phyloP scores from a whole-genome alignment of 2,113 vertebrate species.

The Chrysemys picta region DNA sequence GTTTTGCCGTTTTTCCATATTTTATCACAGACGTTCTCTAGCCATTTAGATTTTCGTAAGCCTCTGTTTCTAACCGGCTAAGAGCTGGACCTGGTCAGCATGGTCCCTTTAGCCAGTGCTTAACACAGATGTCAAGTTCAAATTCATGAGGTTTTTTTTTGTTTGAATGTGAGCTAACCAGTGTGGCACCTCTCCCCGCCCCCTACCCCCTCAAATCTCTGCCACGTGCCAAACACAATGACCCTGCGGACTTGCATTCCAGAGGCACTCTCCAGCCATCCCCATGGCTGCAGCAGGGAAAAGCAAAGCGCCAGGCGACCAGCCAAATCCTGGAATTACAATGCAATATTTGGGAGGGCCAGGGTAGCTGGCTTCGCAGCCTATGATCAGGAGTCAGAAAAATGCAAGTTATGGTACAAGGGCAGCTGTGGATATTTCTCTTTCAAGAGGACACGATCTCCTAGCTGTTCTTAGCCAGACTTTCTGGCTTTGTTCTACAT shows the following conservation, averaged over 20 bases:
- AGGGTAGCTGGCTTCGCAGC: conserved; percentile 5
- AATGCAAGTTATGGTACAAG: conserved; percentile 33
- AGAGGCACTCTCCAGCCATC: conserved; percentile 48
- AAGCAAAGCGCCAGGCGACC: conserved; percentile 21
- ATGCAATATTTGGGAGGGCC: conserved; percentile 7
- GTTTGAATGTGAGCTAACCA: background rate
- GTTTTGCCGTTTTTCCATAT: background rate
- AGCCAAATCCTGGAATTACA: conserved; percentile 34
- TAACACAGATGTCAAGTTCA: background rate
- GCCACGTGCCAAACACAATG: conserved; percentile 83
- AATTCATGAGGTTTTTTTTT: background rate
- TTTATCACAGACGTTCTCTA: background rate
- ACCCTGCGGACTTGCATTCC: conserved; percentile 75
- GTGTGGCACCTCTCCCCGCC: background rate
- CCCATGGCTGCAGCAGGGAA: conserved; percentile 61
- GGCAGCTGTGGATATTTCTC: background rate
- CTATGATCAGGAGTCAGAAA: conserved; percentile 4
- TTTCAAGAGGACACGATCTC: background rate
- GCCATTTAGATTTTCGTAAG: background rate
- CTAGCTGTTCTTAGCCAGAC: background rate
- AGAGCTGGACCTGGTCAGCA: background rate
- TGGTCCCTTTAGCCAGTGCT: background rate
- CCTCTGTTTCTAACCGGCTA: background rate
- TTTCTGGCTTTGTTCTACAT: background rate
- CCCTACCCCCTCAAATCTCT: background rate